phyloP scores from a whole-genome alignment of 1,140 invertebrate genomes.

The Cepaea nemoralis region DNA sequence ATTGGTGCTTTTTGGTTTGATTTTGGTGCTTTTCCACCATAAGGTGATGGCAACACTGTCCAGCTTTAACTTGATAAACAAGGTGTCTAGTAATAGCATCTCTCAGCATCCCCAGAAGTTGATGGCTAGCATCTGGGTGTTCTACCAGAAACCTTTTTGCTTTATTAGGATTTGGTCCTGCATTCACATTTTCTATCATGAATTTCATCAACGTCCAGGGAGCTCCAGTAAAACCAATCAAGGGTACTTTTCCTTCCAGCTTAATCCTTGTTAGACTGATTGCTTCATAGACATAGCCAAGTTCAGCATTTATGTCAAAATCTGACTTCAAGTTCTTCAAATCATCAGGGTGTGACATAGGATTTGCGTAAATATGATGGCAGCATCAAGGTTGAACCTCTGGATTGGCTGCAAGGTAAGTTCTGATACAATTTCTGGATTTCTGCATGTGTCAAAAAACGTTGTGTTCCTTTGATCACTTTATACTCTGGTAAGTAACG shows the following conservation, averaged over 20 bases:
- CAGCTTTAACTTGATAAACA: conserved; percentile 81
- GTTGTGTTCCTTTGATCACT: conserved; percentile 85
- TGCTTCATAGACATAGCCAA: conserved; percentile 92
- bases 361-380: conserved; percentile 96
- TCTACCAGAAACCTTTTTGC: conserved; percentile 91
- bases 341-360: conserved; percentile 82
- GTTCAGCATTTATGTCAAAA: conserved; percentile 82
- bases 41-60: no score
- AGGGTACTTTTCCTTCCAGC: conserved; percentile 90
- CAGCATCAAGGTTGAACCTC: conserved; percentile 90
- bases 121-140: conserved; percentile 83
- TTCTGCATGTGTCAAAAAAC: conserved; percentile 93
- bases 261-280: conserved; percentile 92
- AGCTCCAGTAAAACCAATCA: conserved; percentile 87
- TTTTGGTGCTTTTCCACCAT: no score
- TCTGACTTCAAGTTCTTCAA: conserved; percentile 74
- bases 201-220: conserved; percentile 98
- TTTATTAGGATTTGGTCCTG: conserved; percentile 86
- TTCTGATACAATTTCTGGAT: conserved; percentile 88
- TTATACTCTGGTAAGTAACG: conserved; percentile 92
- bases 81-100: conserved; percentile 90
- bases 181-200: conserved; percentile 96
- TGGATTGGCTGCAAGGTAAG: conserved; percentile 90
- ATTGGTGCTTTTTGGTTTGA: no score
- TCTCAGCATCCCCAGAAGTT: conserved; percentile 85